These are phyloP conservation scores for Elephas maximus DNA, from an alignment of 2,113 vertebrate species.

Conservation along the genomic window DNA sequence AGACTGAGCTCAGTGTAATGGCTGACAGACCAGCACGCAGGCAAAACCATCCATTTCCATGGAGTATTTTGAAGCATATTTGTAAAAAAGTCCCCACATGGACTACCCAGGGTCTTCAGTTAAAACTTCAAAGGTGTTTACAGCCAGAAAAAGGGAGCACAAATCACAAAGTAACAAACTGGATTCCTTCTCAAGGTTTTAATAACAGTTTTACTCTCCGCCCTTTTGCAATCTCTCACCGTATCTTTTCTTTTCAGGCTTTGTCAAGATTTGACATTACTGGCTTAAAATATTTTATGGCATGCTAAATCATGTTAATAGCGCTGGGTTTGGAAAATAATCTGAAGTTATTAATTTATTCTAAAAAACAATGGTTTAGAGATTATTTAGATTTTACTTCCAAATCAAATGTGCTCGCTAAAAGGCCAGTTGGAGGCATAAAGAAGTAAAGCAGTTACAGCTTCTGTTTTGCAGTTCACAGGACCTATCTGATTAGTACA, in stretches of 20 bases:
- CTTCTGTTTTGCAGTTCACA: not conserved
- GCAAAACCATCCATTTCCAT: not conserved
- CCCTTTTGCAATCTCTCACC: not conserved
- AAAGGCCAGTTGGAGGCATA: not conserved
- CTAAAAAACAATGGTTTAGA: not conserved
- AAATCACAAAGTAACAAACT: not conserved
- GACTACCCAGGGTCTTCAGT: not conserved
- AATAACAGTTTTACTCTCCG: not conserved
- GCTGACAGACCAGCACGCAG: not conserved
- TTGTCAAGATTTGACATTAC: not conserved
- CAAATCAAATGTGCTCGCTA: not conserved
- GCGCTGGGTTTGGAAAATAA: not conserved
- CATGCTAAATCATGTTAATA: constrained; percentile 15
- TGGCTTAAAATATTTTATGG: constrained; percentile 32
- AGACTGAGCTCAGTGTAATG: not conserved
- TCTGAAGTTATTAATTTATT: not conserved
- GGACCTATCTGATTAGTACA: not conserved
- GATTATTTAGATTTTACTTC: not conserved
- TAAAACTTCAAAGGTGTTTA: not conserved
- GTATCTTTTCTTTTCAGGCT: not conserved
- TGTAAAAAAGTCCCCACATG: not conserved
- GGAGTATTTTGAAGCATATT: not conserved
- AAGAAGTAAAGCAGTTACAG: not conserved
- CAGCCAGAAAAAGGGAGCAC: not conserved
- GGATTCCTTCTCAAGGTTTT: not conserved